These are phyloP conservation scores for Grapholita molesta DNA, from an alignment of 1,140 invertebrate genomes.

Conservation along the genomic window DNA sequence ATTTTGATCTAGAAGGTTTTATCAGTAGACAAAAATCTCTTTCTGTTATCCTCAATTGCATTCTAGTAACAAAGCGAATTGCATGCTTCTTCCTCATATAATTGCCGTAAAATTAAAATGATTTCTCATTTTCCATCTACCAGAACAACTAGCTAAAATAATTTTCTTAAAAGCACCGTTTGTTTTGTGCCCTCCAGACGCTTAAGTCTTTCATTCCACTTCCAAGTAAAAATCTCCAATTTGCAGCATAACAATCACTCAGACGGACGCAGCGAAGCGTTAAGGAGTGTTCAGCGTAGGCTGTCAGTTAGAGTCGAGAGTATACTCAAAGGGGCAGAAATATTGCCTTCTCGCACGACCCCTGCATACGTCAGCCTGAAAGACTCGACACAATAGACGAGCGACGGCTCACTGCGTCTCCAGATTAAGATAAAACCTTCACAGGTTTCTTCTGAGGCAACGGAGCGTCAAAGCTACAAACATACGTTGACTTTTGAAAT, in stretches of 20 bases:
- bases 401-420: slow-evolving; percentile 33
- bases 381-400: slow-evolving; percentile 38
- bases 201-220: neutral
- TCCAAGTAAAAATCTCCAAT: slow-evolving; percentile 2
- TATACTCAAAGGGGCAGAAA: slow-evolving; percentile 42
- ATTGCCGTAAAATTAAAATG: neutral
- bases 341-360: slow-evolving; percentile 34
- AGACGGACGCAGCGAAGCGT: slow-evolving; percentile 6
- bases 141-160: neutral
- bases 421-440: slow-evolving; percentile 54
- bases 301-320: slow-evolving; percentile 15
- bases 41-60: no score
- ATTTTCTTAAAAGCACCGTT: neutral
- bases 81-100: neutral
- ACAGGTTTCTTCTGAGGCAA: slow-evolving; percentile 33
- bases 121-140: neutral
- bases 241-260: slow-evolving; percentile 15
- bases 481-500: slow-evolving; percentile 41
- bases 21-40: neutral
- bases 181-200: neutral
- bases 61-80: neutral
- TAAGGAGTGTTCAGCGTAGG: slow-evolving; percentile 7
- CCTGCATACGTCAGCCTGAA: slow-evolving; percentile 42
- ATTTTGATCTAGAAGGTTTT: no score
- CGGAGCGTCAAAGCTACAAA: slow-evolving; percentile 29